Evolutionary conservation across 2,113 vertebrate genomes (phyloP).

Genomic region (Poecilia latipinna): DNA sequence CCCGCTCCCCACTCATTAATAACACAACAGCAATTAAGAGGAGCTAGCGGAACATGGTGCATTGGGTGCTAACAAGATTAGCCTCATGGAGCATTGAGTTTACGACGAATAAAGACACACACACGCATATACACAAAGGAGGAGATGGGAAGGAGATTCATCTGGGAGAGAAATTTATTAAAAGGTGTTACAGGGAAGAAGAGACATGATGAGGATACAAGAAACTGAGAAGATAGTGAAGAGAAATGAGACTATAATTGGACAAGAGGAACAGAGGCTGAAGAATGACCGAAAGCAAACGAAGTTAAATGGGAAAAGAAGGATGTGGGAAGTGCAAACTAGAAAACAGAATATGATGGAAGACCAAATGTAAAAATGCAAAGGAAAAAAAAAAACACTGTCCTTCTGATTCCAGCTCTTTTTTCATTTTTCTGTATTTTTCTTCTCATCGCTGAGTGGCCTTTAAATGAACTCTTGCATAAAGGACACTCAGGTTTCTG

Average conservation of each 20-base stretch:
- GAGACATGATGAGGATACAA: conserved; percentile 19
- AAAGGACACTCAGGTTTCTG: conserved; percentile 64
- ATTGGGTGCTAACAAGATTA: conserved; percentile 86
- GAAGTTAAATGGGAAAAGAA: conserved; percentile 16
- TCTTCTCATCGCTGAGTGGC: conserved; percentile 51
- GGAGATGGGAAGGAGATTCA: conserved; percentile 28
- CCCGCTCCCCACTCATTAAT: conserved; percentile 95
- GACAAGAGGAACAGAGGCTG: not conserved
- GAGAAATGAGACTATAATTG: conserved; percentile 11
- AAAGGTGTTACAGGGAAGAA: conserved; percentile 38
- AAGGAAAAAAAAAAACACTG: conserved; percentile 4
- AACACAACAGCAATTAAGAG: conserved; percentile 98
- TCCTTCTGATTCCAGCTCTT: conserved; percentile 15
- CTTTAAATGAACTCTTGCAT: conserved; percentile 64
- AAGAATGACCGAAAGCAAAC: conserved; percentile 10
- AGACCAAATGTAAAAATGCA: conserved; percentile 11
- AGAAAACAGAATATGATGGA: conserved; percentile 3
- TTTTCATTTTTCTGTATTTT: conserved; percentile 31
- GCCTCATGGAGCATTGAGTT: conserved; percentile 81
- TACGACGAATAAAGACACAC: conserved; percentile 46
- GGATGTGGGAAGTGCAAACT: conserved; percentile 4
- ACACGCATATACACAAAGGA: conserved; percentile 11
- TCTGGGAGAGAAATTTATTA: conserved; percentile 36
- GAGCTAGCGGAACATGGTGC: conserved; percentile 87
- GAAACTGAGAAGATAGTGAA: conserved; percentile 19